Base-by-base conservation (phyloP, 2,888 invertebrate species). In the Oscheius sp. region DNA sequence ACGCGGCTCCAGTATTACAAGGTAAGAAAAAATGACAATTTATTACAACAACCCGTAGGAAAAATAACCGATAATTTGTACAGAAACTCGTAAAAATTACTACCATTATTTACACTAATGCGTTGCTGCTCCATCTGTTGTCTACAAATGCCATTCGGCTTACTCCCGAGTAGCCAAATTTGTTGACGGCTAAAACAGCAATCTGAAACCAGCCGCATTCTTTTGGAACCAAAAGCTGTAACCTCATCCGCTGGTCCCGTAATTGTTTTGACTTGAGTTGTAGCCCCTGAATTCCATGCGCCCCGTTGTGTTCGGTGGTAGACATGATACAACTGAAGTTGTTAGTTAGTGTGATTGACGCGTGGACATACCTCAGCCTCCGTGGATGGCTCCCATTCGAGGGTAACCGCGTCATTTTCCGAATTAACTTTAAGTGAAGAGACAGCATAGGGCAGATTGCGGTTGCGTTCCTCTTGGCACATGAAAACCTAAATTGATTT, bases 1-100 rank as follows among this genome's bases (percentile, higher is more conserved):
- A 84, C 69, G 74, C 82, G 2, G 79, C 82, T 21, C 84, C 83
- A 1, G 63, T 74, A 56, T 66, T 79, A 45, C 83, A 82, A 79
- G 85, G 85, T 85, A 66, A 55, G 56, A 25, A 35, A 18, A 35
- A 9, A 35, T 9, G 18, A 18, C 9, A 66, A 18, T 53, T 29
- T 46, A 29, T 27, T 35, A 35, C 35, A 35, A 35, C 35, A 29
- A 66, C 66, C 66, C 66, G 66, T 66, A 18, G 6, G 13, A 52
- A 16, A 12, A 18, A n/a, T 27, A n/a, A 27, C 61, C 23, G 23
- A 35, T 35, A 9, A 3, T 45, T 63, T 63, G 21, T 45, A 46
- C 45, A 46, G 21, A 45, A 61, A 43, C 5, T 41, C 3, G 9
- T 43, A 61, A 55, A 21, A 21, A 52, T 49, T 49, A 16, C 25